Evolutionary conservation across 2,797 vertebrate species (phyloP).

Genomic region (Gouania willdenowi): DNA sequence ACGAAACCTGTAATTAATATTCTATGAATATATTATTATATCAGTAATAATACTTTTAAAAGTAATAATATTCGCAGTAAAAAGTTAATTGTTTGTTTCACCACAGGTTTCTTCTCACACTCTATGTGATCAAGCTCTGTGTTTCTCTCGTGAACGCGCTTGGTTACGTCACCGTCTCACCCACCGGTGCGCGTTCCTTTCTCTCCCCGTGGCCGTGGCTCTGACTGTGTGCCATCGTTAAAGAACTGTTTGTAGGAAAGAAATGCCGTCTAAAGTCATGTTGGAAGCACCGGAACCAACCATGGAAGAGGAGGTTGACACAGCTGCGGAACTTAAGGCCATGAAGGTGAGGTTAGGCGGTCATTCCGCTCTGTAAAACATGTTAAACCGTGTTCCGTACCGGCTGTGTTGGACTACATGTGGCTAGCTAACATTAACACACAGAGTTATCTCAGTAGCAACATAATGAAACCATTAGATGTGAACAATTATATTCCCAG

Average conservation of each 20-base stretch:
- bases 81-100: too few relatives aligned
- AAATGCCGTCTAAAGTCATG: slow-evolving; percentile 67
- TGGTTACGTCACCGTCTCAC: not conserved
- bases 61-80: too few relatives aligned
- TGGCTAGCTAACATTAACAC: slow-evolving; percentile 26
- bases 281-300: slow-evolving; percentile 40
- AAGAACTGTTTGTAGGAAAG: slow-evolving; percentile 44
- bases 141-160: not conserved
- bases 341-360: slow-evolving; percentile 45
- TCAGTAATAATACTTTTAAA: too few relatives aligned
- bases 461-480: too few relatives aligned
- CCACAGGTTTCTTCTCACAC: too few relatives aligned
- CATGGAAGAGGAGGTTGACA: slow-evolving; percentile 46
- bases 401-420: slow-evolving; percentile 46
- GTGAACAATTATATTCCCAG: too few relatives aligned
- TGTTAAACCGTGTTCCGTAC: too few relatives aligned
- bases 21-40: too few relatives aligned
- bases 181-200: slow-evolving; percentile 55
- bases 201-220: slow-evolving; percentile 38
- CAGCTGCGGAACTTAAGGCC: slow-evolving; percentile 17
- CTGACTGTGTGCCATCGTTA: slow-evolving; percentile 31
- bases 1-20: too few relatives aligned
- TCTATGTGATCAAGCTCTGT: too few relatives aligned
- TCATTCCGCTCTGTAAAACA: not conserved
- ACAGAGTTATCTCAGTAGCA: too few relatives aligned